phyloP scores from a whole-genome alignment of 2,113 vertebrate genomes.

The Gadus macrocephalus region DNA sequence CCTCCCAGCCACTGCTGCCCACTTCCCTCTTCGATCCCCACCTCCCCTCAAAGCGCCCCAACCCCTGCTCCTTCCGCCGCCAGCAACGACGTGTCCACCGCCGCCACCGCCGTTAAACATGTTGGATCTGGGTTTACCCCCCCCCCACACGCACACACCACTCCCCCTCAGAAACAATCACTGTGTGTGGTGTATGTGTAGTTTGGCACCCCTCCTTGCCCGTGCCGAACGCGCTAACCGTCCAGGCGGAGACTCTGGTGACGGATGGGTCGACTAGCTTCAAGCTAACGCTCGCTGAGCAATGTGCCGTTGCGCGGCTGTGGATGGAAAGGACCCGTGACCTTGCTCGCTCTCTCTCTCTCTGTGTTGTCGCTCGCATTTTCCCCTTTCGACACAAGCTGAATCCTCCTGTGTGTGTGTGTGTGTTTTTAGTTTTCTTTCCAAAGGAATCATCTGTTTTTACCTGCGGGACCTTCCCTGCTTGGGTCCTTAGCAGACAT shows the following conservation, averaged over 20 bases:
- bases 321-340: not conserved
- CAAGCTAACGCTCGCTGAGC: conserved; percentile 39
- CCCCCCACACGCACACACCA: conserved; percentile 1
- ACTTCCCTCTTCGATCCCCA: conserved; percentile 8
- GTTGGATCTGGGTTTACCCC: conserved; percentile 53
- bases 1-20: not conserved
- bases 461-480: conserved; percentile 26
- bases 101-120: conserved; percentile 63
- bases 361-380: not conserved
- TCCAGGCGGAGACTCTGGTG: conserved; percentile 34
- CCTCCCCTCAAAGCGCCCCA: not conserved
- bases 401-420: not conserved
- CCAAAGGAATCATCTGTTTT: too few species aligned
- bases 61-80: conserved; percentile 63
- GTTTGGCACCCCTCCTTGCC: conserved; percentile 8
- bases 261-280: conserved; percentile 35
- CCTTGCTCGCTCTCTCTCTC: not conserved
- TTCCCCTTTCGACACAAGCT: not conserved
- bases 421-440: too few species aligned
- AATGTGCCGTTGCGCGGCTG: conserved; percentile 36
- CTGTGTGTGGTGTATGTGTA: conserved; percentile 36
- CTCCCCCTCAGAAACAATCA: conserved; percentile 34
- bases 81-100: conserved; percentile 55
- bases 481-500: conserved; percentile 52
- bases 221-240: conserved; percentile 25